These are phyloP conservation scores for Petaurus breviceps DNA, from an alignment of 2,113 vertebrate species.

Conservation along the genomic window DNA sequence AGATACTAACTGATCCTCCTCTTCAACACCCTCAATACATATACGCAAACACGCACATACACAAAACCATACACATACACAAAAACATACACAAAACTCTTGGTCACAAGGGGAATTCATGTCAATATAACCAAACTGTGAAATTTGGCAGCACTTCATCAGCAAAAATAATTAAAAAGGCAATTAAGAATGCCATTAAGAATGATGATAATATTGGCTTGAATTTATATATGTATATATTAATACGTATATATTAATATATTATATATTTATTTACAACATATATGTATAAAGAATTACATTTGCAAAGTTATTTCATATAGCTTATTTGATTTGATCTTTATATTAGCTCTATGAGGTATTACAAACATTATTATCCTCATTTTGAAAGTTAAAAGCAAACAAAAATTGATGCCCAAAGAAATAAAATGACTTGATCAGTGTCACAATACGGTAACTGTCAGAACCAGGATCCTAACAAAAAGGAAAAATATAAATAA, in stretches of 20 bases:
- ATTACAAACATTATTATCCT: neutral
- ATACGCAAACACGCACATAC: neutral
- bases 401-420: neutral
- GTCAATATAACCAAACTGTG: neutral
- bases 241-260: too few species aligned
- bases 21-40: neutral
- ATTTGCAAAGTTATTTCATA: neutral
- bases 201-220: neutral
- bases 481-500: neutral
- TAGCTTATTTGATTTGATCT: neutral
- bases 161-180: neutral
- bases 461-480: neutral
- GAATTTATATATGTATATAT: neutral
- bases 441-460: neutral
- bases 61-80: too few species aligned
- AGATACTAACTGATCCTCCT: neutral
- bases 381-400: neutral
- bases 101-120: neutral
- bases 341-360: neutral
- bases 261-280: too few species aligned
- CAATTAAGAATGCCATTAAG: neutral
- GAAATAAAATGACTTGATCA: neutral
- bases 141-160: neutral
- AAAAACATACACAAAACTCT: too few species aligned
- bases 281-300: neutral